Base-by-base conservation (phyloP, 2,113 vertebrate species). In the Vidua chalybeata region DNA sequence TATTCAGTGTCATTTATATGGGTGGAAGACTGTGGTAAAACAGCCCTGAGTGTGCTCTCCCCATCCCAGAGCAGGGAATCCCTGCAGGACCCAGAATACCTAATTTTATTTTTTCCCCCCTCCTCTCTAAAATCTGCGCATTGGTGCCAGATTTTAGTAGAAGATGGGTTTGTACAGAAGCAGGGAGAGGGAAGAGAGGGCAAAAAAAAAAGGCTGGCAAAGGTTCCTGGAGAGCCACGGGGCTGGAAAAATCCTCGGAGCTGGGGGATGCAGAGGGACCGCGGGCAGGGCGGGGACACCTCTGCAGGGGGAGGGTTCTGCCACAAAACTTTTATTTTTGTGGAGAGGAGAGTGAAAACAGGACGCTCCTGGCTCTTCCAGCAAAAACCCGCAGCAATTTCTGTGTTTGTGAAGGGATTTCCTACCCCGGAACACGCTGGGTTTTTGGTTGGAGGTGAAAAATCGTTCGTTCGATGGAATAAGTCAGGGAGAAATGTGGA, bases 1-100 rank as follows among this genome's bases (percentile, higher is more conserved):
- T 21, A 41, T 12, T 15, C 27, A 19, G 3, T 13, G 21, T 4
- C 0, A 39, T 77, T 76, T 35, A 4, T 18, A 4, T 0, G 27
- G 3, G 7, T 87, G 0, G 2, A 20, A 64, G 27, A 33, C 3
- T 20, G 17, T 4, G 24, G n/a, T 12, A 30, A 56, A 77, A 22
- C 49, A 6, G 10, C n/a, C 14, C 27, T 10, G 4, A 62, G 39
- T 6, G 5, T 3, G 5, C 2, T 63, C 5, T 78, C 41, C 61
- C 37, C 16, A 7, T 14, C 31, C 51, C 26, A 8, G 18, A 5
- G 20, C 75, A 43, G 61, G n/a, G 24, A 66, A 73, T 7, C 10
- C 10, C 3, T 4, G 19, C 41, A 31, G 51, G 24, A 87, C 11
- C 4, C 5, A 26, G 8, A 46, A 58, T 22, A 46, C 12, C 5